Evolutionary conservation across 2,888 invertebrate genomes (phyloP).

Genomic region (Ernsta delagoae): DNA sequence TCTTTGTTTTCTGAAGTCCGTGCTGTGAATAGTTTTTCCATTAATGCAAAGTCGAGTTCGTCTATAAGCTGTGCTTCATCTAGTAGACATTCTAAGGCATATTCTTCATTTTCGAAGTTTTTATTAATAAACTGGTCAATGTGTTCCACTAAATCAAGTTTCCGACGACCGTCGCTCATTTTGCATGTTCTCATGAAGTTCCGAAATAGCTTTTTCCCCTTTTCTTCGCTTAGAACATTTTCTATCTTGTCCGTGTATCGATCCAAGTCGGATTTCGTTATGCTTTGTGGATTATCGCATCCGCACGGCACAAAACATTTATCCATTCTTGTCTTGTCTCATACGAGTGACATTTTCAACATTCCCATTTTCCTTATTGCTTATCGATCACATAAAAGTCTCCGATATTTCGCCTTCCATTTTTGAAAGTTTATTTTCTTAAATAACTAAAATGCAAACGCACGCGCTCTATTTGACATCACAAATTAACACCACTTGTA

Average conservation of each 20-base stretch:
- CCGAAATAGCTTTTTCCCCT: constrained; percentile 73
- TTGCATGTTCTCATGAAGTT: constrained; percentile 77
- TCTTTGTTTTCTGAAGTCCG: constrained; percentile 65
- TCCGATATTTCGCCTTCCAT: background rate
- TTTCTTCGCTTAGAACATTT: constrained; percentile 77
- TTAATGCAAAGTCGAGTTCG: constrained; percentile 72
- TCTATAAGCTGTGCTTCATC: constrained; percentile 73
- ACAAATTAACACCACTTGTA: too few relatives aligned
- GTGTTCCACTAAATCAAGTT: constrained; percentile 74
- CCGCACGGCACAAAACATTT: constrained; percentile 79
- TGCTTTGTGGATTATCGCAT: constrained; percentile 72
- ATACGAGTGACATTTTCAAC: constrained; percentile 54
- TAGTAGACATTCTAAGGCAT: constrained; percentile 64
- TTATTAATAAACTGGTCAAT: constrained; percentile 66
- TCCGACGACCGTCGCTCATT: constrained; percentile 67
- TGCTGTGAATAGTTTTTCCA: constrained; percentile 68
- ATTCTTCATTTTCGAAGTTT: constrained; percentile 61
- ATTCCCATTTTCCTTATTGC: constrained; percentile 61
- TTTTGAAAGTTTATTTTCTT: background rate
- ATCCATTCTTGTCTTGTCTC: constrained; percentile 70
- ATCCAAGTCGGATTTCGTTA: constrained; percentile 78
- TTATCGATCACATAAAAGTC: too few relatives aligned
- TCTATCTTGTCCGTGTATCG: constrained; percentile 81
- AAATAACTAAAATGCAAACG: too few relatives aligned
- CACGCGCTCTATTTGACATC: too few relatives aligned